Base-by-base conservation (phyloP, 2,888 invertebrate species). In the Odontocolon sp. region DNA sequence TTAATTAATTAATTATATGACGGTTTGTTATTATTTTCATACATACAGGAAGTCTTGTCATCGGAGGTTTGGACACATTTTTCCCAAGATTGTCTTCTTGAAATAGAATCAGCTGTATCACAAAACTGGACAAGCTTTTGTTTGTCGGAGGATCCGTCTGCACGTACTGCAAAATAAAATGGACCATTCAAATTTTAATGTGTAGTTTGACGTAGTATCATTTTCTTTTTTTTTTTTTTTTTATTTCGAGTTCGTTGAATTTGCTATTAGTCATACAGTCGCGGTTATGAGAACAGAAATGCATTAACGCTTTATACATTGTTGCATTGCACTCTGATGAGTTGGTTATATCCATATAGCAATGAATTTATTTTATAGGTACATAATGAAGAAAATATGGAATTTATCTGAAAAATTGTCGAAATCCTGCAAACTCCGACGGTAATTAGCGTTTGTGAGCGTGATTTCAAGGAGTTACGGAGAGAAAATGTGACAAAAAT, bases 1-100 rank as follows among this genome's bases (percentile, higher is more conserved):
- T 54, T 31, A 3, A 33, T 21, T 63, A 14, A 33, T 64, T n/a
- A 8, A 9, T 54, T 16, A 28, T 14, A 47, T 33, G n/a, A 14
- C 40, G 66, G 9, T 14, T 28, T 45, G 5, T n/a, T n/a, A n/a
- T 50, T 33, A 47, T 8, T 38, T 45, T 54, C 28, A 69, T 81
- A 92, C 93, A 92, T 92, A 97, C 96, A 87, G 97, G 97, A 91
- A 97, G 94, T 91, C 96, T 93, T 75, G 96, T 94, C 90, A 96
- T 95, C 82, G 95, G 95, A 81, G 98, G 97, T 89, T 98, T 98
- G 59, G 94, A 93, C 59, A 96, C 96, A 93, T 96, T 97, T 92
- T 98, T 98, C 1, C 98, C 98, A 87, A 98, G 93, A 90, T 96
- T 96, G 82, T 98, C 98, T 90, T 99, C 99, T 92, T 99, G 98